Base-by-base conservation (phyloP, 2,888 invertebrate species). In the Mythimna ferrago region DNA sequence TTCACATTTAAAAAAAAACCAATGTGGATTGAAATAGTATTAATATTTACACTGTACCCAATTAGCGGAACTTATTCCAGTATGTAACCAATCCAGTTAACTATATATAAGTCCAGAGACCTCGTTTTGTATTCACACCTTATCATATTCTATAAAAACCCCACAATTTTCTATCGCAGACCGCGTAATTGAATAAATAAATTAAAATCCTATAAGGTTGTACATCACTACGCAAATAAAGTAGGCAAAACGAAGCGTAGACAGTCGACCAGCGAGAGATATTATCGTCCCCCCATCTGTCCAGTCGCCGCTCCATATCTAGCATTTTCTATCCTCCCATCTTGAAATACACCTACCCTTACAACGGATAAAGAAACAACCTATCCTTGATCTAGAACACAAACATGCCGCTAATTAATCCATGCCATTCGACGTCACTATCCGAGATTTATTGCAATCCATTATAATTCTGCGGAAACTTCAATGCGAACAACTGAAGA, bases 371-470 rank as follows among this genome's bases (percentile, higher is more conserved):
- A 89, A 86, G 87, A 89, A 91, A 91, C 86, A 86, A 89, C 87
- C 88, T 92, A 93, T 92, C 91, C 87, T 82, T 81, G 86, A 93
- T 93, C 92, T 92, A 82, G 88, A 90, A 92, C 90, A 90, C 91
- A 90, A 92, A 91, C 91, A 90, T 51, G 92, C 90, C 82, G 89
- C 87, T 94, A 94, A 93, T 94, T 93, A 94, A 93, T 90, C 86
- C 86, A 83, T 88, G 87, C 87, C 86, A 89, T 88, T 89, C 84
- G 88, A 90, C 90, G 88, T 87, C 87, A 85, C 84, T 80, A 80
- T 75, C 70, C 73, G 69, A 76, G 90, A 93, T 93, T 93, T 92
- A 94, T 93, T 86, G 89, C 88, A 83, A 87, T 88, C 88, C 84
- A 88, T 86, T 88, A 87, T 78, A 88, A 89, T 87, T 86, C 82